Percentiles rank a stretch among this genome's conserved stretches.
Evolutionary conservation across 2,113 vertebrate genomes (phyloP).

Genomic region (Cyprinodon tularosa): DNA sequence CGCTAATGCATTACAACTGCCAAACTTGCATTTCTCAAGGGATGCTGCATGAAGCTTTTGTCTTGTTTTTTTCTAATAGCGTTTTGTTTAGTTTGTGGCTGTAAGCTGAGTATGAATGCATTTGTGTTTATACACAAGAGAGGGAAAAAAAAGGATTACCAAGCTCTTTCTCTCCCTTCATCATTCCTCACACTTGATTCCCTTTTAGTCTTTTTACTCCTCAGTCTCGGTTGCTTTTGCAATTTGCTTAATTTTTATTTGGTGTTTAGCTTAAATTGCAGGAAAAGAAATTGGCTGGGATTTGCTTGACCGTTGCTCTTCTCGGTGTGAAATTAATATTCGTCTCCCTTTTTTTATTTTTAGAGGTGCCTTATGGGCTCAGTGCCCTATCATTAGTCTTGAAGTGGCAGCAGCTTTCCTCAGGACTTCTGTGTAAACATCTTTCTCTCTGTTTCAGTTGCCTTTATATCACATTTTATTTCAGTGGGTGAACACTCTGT

Average conservation of each 20-base stretch:
- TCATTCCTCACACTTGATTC: constrained; percentile 19
- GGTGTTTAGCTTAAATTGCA: background rate
- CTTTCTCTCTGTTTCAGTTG: background rate
- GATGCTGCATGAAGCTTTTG: constrained; percentile 8
- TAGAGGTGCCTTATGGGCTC: constrained; percentile 30
- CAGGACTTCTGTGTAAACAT: background rate
- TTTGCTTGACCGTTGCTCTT: constrained; percentile 10
- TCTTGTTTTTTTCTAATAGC: background rate
- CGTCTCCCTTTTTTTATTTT: constrained; percentile 49
- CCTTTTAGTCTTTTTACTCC: background rate
- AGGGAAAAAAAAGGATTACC: constrained; percentile 36
- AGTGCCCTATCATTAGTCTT: constrained; percentile 33
- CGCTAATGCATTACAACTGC: constrained; percentile 22
- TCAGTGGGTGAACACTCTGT: background rate
- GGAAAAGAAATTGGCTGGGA: constrained; percentile 7
- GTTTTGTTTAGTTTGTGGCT: constrained; percentile 20
- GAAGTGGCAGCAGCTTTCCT: constrained; percentile 16
- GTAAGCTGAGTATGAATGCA: constrained; percentile 5
- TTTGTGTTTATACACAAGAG: constrained; percentile 31
- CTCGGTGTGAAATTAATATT: constrained; percentile 49
- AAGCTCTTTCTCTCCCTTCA: constrained; percentile 18
- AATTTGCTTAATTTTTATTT: constrained; percentile 39
- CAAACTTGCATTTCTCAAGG: constrained; percentile 37
- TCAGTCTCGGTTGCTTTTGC: background rate
- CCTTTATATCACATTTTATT: background rate